Conservation (phyloP, 2,888 invertebrate genomes). For the Crematogaster levior region DNA sequence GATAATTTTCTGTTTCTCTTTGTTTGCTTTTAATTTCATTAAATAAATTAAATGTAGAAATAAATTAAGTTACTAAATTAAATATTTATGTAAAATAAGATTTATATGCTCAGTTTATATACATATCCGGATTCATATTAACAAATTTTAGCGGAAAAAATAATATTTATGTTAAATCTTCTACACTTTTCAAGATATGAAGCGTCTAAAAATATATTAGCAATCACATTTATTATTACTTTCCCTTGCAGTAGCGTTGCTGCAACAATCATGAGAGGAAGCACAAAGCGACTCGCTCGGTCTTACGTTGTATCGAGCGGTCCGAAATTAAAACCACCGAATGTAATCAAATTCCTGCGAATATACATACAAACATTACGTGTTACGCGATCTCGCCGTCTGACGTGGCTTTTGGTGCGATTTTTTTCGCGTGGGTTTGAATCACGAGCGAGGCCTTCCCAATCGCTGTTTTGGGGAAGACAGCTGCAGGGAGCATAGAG, state of each 20-base stretch:
- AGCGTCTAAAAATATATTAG: not conserved
- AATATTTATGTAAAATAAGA: not conserved
- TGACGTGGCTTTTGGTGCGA: not conserved
- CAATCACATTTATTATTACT: constrained; percentile 25
- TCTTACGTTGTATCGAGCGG: constrained; percentile 22
- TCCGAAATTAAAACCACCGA: constrained; percentile 42
- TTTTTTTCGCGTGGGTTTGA: constrained; percentile 24
- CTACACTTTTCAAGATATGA: not conserved
- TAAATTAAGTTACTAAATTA: not conserved
- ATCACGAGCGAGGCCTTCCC: not conserved
- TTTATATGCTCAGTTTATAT: too few species aligned
- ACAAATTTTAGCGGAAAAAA: not conserved
- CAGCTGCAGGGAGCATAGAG: not conserved
- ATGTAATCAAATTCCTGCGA: constrained; percentile 50
- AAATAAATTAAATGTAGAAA: too few species aligned
- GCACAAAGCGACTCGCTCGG: constrained; percentile 33
- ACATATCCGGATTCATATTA: not conserved
- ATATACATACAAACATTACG: constrained; percentile 38
- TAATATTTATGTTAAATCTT: not conserved
- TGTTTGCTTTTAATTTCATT: too few species aligned
- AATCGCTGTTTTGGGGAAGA: not conserved
- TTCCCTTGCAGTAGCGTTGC: not conserved
- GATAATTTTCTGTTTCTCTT: too few species aligned
- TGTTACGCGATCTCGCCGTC: not conserved
- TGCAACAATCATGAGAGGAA: constrained; percentile 11